Evolutionary conservation across 1,140 invertebrate genomes (phyloP).

Genomic region (Ostrea edulis): DNA sequence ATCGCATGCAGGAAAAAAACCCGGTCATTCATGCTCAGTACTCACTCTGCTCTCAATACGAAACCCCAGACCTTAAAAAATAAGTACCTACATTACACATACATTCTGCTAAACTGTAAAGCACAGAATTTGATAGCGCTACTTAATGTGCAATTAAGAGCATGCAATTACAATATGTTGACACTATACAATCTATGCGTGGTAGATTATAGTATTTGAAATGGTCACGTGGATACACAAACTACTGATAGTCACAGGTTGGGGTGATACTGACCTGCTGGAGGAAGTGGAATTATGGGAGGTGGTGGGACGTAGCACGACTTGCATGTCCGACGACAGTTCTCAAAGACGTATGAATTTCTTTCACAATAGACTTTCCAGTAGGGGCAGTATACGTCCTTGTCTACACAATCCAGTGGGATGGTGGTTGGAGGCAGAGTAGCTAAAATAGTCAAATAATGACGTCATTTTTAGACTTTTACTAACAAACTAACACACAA

Average conservation of each 20-base stretch:
- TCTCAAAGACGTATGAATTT: conserved; percentile 50
- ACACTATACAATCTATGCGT: neutral
- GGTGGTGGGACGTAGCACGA: conserved; percentile 49
- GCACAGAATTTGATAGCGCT: neutral
- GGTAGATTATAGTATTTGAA: neutral
- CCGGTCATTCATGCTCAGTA: neutral
- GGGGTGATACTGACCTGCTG: neutral
- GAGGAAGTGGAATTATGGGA: conserved; percentile 27
- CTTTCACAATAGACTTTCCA: conserved; percentile 53
- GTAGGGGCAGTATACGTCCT: conserved; percentile 43
- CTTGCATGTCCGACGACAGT: conserved; percentile 55
- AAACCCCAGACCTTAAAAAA: conserved; percentile 17
- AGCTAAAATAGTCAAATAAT: neutral
- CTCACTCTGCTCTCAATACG: conserved; percentile 16
- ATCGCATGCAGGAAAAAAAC: neutral
- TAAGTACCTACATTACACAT: conserved; percentile 14
- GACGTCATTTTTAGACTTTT: neutral
- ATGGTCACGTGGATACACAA: neutral
- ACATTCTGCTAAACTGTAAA: neutral
- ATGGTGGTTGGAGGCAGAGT: neutral
- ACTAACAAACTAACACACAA: no score
- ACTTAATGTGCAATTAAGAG: neutral
- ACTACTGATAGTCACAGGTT: neutral
- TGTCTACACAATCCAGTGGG: conserved; percentile 39
- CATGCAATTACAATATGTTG: conserved; percentile 16